phyloP scores from a whole-genome alignment of 2,888 invertebrate genomes.

The Leptinotarsa rubiginosa region DNA sequence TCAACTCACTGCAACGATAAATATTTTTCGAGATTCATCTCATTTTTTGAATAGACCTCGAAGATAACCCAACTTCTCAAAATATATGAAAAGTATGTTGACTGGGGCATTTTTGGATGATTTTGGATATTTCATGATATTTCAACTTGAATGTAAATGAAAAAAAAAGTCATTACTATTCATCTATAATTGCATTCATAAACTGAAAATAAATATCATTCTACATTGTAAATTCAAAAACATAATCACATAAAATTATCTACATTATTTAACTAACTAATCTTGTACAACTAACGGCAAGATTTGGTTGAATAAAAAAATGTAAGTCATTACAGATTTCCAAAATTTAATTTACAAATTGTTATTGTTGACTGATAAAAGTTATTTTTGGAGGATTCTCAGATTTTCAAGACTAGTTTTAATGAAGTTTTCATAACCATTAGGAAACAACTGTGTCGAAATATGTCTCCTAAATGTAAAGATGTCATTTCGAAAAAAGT shows the following conservation, averaged over 20 bases:
- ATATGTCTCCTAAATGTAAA: neutral
- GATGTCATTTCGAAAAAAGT: neutral
- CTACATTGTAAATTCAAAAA: constrained; percentile 3
- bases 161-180: neutral
- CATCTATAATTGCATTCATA: constrained; percentile 5
- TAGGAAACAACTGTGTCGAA: neutral
- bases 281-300: constrained; percentile 12
- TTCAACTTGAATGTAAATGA: neutral
- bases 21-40: no score
- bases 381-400: neutral
- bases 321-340: neutral
- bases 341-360: neutral
- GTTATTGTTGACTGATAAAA: neutral
- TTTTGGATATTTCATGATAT: no score
- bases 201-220: constrained; percentile 15
- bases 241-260: neutral
- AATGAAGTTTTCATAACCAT: neutral
- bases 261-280: neutral
- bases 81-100: no score
- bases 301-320: constrained; percentile 6
- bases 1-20: no score
- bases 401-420: neutral
- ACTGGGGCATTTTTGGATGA: no score
- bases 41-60: no score
- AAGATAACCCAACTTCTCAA: no score